Percentiles rank a stretch among this genome's conserved stretches.
These are phyloP conservation scores for Sceliomorpha sp. DNA, from an alignment of 2,888 invertebrate genomes.

Conservation along the genomic window DNA sequence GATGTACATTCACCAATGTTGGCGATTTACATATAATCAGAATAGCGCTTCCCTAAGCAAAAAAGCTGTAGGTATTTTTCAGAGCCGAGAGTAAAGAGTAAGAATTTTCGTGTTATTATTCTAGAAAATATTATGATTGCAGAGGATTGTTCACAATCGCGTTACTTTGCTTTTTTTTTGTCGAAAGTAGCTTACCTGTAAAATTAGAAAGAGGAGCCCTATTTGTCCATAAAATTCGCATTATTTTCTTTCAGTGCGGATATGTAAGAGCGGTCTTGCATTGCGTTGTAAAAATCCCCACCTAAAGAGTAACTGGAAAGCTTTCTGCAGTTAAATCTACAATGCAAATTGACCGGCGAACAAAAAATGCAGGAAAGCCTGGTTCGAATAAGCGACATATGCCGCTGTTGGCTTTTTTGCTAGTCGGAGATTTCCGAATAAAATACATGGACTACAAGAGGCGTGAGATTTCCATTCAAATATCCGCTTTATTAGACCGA, in stretches of 20 bases:
- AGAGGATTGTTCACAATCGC: too few species aligned
- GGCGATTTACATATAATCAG: constrained; percentile 67
- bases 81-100: too few species aligned
- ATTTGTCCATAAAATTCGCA: constrained; percentile 27
- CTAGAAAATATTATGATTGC: too few species aligned
- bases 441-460: constrained; percentile 61
- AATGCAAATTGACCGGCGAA: constrained; percentile 68
- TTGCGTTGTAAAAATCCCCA: constrained; percentile 63
- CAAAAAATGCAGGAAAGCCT: constrained; percentile 61
- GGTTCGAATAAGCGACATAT: constrained; percentile 65
- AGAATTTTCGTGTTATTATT: too few species aligned
- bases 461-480: constrained; percentile 65
- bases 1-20: constrained; percentile 62
- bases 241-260: constrained; percentile 24
- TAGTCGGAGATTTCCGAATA: constrained; percentile 58
- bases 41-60: constrained; percentile 38
- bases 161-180: too few species aligned
- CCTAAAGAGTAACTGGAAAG: constrained; percentile 63
- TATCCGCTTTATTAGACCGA: constrained; percentile 59
- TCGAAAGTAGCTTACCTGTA: neutral
- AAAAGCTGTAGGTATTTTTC: neutral
- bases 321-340: constrained; percentile 69
- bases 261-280: constrained; percentile 40
- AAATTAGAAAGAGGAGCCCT: constrained; percentile 35
- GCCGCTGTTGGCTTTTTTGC: constrained; percentile 54